These are phyloP conservation scores for Pseudobourletiella spinata DNA, from an alignment of 1,140 invertebrate genomes.

Conservation along the genomic window DNA sequence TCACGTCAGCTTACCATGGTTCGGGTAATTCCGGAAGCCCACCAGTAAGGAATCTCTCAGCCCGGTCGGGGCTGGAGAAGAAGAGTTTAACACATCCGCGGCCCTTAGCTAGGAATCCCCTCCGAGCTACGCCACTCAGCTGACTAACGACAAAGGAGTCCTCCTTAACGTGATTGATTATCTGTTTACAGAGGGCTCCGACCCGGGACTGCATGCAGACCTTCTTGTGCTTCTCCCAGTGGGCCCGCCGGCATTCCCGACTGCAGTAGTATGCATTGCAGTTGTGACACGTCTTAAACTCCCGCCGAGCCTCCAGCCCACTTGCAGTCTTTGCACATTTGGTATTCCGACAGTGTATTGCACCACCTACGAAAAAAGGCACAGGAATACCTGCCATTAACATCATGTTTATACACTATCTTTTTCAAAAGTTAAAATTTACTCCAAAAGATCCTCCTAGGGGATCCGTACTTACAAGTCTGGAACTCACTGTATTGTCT, in stretches of 20 bases:
- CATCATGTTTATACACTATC: too few species aligned
- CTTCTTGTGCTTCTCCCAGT: conserved; percentile 84
- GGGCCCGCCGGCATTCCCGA: conserved; percentile 53
- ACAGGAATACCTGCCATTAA: not conserved
- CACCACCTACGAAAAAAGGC: too few species aligned
- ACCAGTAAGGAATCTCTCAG: conserved; percentile 62
- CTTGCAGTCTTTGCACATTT: conserved; percentile 34
- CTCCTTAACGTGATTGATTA: conserved; percentile 73
- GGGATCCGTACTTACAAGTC: too few species aligned
- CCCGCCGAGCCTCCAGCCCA: conserved; percentile 31
- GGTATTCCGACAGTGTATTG: conserved; percentile 34
- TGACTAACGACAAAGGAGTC: conserved; percentile 66
- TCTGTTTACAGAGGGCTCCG: conserved; percentile 71
- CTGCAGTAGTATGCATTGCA: conserved; percentile 67
- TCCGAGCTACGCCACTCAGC: conserved; percentile 65
- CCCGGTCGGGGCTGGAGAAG: conserved; percentile 71
- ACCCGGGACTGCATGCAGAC: conserved; percentile 41
- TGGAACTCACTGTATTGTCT: too few species aligned
- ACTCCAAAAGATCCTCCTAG: too few species aligned
- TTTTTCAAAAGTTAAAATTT: too few species aligned
- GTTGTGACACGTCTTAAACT: conserved; percentile 63
- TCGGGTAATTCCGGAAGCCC: conserved; percentile 37
- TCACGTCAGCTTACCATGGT: conserved; percentile 49
- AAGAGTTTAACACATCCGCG: conserved; percentile 85
- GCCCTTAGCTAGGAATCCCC: conserved; percentile 69